Conservation (phyloP, 2,797 vertebrate genomes). For the Erithacus rubecula region DNA sequence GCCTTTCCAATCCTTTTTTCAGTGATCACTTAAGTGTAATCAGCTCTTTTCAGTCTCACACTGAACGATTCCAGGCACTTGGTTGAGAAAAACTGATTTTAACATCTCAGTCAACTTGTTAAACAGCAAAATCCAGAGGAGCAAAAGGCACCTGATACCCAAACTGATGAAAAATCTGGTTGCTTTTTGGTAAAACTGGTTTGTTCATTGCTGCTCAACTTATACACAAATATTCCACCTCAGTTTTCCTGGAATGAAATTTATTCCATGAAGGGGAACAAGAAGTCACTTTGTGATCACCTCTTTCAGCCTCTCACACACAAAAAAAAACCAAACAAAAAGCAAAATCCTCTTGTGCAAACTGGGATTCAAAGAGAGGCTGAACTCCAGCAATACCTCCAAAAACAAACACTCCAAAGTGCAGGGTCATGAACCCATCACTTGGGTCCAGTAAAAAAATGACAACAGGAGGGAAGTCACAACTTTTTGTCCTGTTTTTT, state of each 20-base stretch:
- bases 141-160: background rate
- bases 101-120: rapidly evolving
- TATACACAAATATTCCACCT: rapidly evolving
- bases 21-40: rapidly evolving
- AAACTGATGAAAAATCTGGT: background rate
- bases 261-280: background rate
- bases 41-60: background rate
- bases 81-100: background rate
- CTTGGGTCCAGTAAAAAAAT: background rate
- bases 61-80: background rate
- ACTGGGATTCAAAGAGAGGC: background rate
- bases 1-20: background rate
- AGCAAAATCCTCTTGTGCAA: conserved; percentile 5
- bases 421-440: background rate
- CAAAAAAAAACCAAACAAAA: too few species aligned
- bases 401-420: background rate
- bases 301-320: too few species aligned
- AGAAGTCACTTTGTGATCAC: too few species aligned
- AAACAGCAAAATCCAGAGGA: background rate
- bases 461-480: too few species aligned
- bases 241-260: background rate
- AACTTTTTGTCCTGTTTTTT: background rate
- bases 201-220: background rate
- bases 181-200: background rate
- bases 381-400: background rate